Evolutionary conservation across 1,140 invertebrate genomes (phyloP), one percentile per base, ranked within the genome.

Genomic region (Mamestra configurata): DNA sequence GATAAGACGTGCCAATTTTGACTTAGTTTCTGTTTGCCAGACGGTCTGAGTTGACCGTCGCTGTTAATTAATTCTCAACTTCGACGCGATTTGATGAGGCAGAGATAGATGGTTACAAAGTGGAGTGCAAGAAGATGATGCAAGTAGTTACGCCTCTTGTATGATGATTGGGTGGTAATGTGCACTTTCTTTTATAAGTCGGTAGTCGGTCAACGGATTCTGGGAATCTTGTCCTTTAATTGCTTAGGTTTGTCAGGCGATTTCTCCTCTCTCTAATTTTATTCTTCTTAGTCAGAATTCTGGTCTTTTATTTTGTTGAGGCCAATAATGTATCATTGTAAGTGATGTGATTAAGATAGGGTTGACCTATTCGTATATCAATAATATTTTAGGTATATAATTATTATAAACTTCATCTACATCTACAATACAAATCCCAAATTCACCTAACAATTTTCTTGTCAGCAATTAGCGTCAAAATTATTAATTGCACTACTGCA

Each of bases 1-100:
- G 92, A 89, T 89, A 91, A 89, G 86, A 87, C 82, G 84, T 89
- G 87, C 90, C 90, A 92, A 90, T 89, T 91, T 88, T 87, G 85
- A 88, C 82, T 84, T 83, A 83, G 51, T 76, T 49, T 40, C 20
- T 79, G 31, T 35, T 82, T 80, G 82, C 83, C 78, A 82, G 79
- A 71, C 82, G 81, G 82, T 49, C 75, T 70, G 79, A 84, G 78
- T 88, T 88, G 71, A 76, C 73, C 79, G 78, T 77, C 72, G 24
- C 81, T 83, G 82, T 90, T 87, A 90, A 89, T 92, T 92, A 90
- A 90, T 87, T 89, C 83, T 66, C 73, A 89, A 88, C 80, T 88
- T 84, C 82, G 77, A 79, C 80, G 66, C 49, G 66, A 61, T 79
- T 84, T 84, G 87, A 88, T 85, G 81, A 86, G 85, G 82, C 84